Evolutionary conservation across 2,113 vertebrate genomes (phyloP).

Genomic region (Cinclus mexicanus): DNA sequence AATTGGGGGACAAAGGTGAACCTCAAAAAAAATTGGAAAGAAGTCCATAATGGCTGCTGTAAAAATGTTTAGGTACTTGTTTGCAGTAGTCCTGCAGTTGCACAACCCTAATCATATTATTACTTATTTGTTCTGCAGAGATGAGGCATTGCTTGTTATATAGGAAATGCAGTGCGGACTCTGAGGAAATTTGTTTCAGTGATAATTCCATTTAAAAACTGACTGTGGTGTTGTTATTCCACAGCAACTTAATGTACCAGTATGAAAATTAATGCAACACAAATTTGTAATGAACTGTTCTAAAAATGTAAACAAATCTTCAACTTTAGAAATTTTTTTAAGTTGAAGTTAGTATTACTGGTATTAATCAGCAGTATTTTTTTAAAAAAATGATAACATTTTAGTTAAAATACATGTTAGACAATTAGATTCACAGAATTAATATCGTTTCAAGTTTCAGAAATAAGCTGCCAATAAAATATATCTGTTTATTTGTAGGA

Average conservation of each 20-base stretch:
- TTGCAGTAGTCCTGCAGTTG: not conserved
- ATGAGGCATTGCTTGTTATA: conserved; percentile 10
- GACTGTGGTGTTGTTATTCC: conserved; percentile 29
- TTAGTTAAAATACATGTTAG: not conserved
- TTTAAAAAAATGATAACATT: not conserved
- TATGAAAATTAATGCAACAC: conserved; percentile 43
- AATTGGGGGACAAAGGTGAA: not conserved
- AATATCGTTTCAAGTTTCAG: not conserved
- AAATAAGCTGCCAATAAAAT: conserved; percentile 27
- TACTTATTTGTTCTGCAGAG: conserved; percentile 3
- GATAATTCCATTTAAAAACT: conserved; percentile 47
- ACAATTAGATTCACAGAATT: not conserved
- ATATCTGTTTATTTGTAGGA: conserved; percentile 78
- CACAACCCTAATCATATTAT: not conserved
- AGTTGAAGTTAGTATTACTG: not conserved
- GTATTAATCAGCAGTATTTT: not conserved
- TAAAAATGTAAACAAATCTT: conserved; percentile 28
- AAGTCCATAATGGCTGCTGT: not conserved
- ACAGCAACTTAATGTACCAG: conserved; percentile 11
- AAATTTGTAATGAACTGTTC: conserved; percentile 29
- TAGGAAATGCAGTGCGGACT: not conserved
- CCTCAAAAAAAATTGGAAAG: not conserved
- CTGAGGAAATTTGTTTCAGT: conserved; percentile 30
- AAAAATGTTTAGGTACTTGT: not conserved
- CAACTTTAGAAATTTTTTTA: not conserved